Percentiles rank a stretch among this genome's conserved stretches.
Evolutionary conservation across 23 tunicate genomes (phyloP).

Genomic region (Oikopleura vanhoeffeni): DNA sequence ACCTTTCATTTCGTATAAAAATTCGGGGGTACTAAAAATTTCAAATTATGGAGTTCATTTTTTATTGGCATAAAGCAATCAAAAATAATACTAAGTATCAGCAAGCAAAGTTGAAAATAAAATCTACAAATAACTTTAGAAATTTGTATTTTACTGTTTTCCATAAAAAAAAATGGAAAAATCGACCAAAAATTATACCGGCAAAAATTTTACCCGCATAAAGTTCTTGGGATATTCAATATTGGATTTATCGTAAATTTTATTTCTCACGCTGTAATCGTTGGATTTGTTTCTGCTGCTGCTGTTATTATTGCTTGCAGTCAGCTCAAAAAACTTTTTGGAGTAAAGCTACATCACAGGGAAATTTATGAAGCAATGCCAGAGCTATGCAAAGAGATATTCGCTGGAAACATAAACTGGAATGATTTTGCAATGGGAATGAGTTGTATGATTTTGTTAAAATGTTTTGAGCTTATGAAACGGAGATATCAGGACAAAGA

Average conservation of each 20-base stretch:
- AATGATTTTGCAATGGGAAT: constrained; percentile 32
- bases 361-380: constrained; percentile 48
- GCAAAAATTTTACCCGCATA: no score
- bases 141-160: no score
- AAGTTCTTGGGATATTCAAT: constrained; percentile 35
- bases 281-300: constrained; percentile 61
- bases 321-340: constrained; percentile 64
- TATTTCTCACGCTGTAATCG: constrained; percentile 72
- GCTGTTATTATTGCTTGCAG: constrained; percentile 40
- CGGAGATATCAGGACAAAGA: background rate
- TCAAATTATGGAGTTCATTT: no score
- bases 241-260: constrained; percentile 58
- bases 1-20: no score
- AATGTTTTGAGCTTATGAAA: background rate
- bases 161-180: no score
- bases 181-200: no score
- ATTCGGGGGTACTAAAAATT: no score
- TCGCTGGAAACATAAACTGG: constrained; percentile 7
- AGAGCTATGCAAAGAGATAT: constrained; percentile 13
- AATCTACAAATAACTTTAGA: no score
- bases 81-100: no score
- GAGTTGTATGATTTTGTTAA: constrained; percentile 23
- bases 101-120: no score
- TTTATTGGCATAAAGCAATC: no score
- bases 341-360: constrained; percentile 40